Conservation (phyloP, 1,140 invertebrate species). For the Nylanderia fulva region DNA sequence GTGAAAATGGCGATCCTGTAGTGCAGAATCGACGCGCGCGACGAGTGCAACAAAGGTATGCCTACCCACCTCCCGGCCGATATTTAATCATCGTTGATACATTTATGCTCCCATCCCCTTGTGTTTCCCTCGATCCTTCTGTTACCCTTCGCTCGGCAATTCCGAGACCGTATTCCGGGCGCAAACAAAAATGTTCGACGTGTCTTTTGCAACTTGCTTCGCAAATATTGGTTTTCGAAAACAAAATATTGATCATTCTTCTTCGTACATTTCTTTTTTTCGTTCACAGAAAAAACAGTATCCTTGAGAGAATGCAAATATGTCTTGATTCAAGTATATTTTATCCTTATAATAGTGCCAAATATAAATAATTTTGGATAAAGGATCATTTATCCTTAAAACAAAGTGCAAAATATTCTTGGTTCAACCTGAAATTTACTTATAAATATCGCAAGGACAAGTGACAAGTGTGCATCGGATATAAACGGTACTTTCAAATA, state of each 20-base stretch:
- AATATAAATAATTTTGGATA: too few relatives aligned
- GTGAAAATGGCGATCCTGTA: conserved; percentile 47
- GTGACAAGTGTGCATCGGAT: too few relatives aligned
- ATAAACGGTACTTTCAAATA: too few relatives aligned
- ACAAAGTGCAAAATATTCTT: too few relatives aligned
- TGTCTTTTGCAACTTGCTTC: neutral
- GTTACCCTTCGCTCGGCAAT: neutral
- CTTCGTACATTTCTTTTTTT: neutral
- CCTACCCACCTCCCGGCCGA: neutral
- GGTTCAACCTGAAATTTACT: too few relatives aligned
- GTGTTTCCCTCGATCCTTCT: conserved; percentile 13
- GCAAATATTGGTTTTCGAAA: neutral
- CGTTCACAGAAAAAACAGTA: too few relatives aligned
- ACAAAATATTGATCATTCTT: neutral
- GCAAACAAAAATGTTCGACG: neutral
- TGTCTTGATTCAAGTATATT: too few relatives aligned
- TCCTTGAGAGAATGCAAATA: too few relatives aligned
- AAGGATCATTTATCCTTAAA: too few relatives aligned
- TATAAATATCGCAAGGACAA: too few relatives aligned
- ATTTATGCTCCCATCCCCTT: neutral
- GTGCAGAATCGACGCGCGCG: conserved; percentile 2
- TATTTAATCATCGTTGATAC: conserved; percentile 40
- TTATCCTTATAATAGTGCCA: too few relatives aligned
- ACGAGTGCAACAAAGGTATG: conserved; percentile 46
- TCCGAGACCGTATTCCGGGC: neutral